A percentile compares a stretch with the other conserved stretches of the same genome.
phyloP scores from a whole-genome alignment of 2,888 invertebrate species.

The Abrostola triplasia region DNA sequence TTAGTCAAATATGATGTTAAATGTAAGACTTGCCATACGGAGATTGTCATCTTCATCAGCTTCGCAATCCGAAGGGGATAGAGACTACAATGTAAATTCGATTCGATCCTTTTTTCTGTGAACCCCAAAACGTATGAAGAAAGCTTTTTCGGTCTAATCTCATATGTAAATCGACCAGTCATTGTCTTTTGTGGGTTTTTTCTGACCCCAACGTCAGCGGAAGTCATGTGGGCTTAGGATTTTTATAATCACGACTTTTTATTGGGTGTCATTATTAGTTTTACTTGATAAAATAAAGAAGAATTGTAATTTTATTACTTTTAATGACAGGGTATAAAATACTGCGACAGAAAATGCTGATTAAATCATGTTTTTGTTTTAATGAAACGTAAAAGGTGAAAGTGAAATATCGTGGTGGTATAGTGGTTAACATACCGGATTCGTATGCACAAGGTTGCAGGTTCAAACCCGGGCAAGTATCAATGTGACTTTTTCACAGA shows the following conservation, averaged over 20 bases:
- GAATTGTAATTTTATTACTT: slow-evolving; percentile 17
- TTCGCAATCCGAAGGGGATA: slow-evolving; percentile 2
- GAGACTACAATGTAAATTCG: background rate
- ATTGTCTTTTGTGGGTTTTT: slow-evolving; percentile 78
- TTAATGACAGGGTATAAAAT: slow-evolving; percentile 4
- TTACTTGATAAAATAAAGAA: slow-evolving; percentile 37
- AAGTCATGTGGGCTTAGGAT: slow-evolving; percentile 74
- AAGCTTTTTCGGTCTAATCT: slow-evolving; percentile 74
- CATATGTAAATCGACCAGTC: slow-evolving; percentile 84
- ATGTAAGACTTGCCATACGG: too few relatives aligned
- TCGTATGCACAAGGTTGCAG: too few relatives aligned
- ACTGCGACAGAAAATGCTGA: too few relatives aligned
- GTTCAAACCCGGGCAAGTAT: too few relatives aligned
- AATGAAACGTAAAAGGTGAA: too few relatives aligned
- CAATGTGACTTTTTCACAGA: too few relatives aligned
- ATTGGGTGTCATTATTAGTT: slow-evolving; percentile 36
- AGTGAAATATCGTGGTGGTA: too few relatives aligned
- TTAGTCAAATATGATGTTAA: too few relatives aligned
- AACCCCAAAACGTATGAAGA: slow-evolving; percentile 60
- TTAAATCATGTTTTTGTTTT: too few relatives aligned
- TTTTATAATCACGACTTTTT: slow-evolving; percentile 64
- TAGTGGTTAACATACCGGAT: too few relatives aligned
- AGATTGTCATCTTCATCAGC: too few relatives aligned
- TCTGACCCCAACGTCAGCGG: slow-evolving; percentile 60
- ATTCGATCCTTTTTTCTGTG: slow-evolving; percentile 24